These are phyloP conservation scores for Corythornis vintsioides DNA, from an alignment of 2,113 vertebrate genomes.

Conservation along the genomic window DNA sequence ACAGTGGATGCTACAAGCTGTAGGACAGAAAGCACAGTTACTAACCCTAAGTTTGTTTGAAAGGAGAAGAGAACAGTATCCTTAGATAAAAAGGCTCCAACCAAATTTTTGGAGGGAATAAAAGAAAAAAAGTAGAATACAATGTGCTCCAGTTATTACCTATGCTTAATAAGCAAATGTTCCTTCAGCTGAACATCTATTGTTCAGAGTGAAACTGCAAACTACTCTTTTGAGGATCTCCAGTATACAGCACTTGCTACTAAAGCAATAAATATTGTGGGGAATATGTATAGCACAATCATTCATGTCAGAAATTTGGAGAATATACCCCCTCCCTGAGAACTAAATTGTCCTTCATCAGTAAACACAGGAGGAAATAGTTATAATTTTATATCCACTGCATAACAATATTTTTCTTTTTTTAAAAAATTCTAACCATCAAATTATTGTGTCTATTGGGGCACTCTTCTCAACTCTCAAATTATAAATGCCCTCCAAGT, in stretches of 20 bases:
- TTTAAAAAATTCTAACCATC: conserved; percentile 24
- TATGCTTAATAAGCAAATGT: neutral
- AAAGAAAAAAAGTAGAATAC: neutral
- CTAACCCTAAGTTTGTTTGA: neutral
- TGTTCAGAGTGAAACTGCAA: neutral
- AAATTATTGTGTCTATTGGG: conserved; percentile 26
- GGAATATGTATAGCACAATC: neutral
- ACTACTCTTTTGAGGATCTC: neutral
- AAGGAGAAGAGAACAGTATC: neutral
- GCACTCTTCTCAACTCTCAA: conserved; percentile 30
- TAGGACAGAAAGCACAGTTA: neutral
- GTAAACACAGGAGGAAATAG: conserved; percentile 19
- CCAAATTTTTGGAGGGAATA: neutral
- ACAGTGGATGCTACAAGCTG: neutral
- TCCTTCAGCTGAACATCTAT: neutral
- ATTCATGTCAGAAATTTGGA: neutral
- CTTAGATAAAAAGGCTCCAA: neutral
- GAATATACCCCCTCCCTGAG: neutral
- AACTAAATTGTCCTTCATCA: conserved; percentile 22
- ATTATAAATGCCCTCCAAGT: conserved; percentile 49
- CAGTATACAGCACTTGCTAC: conserved; percentile 15
- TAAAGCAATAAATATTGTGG: conserved; percentile 24
- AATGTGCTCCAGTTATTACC: neutral
- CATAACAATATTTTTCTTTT: conserved; percentile 23
- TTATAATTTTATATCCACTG: conserved; percentile 17